Evolutionary conservation across 2,113 vertebrate species (phyloP), one percentile per base, ranked within the genome.

Genomic region (Aphelocoma coerulescens): DNA sequence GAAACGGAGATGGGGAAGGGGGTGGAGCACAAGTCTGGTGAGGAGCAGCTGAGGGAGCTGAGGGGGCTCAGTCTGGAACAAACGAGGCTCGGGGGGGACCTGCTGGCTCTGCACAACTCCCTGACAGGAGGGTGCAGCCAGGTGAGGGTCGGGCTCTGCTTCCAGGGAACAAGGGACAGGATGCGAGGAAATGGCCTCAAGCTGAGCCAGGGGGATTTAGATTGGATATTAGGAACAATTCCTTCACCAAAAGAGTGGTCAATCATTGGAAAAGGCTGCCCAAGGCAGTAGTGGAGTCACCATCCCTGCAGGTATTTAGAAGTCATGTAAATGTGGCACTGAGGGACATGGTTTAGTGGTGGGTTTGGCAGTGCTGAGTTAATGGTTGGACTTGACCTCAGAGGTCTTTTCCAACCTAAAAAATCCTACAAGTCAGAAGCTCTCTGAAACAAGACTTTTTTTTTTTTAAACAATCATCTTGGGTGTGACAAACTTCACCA

Each of bases 61-160:
- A 46, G 26, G 24, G 10, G 9, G 55, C 26, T 69, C 63, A 84
- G 41, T 18, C 39, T 63, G 72, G 71, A 14, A 72, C 11, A 19
- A 37, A 90, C 32, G 49, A 69, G 35, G 49, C 49, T 43, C 57
- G 23, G 32, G 65, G 2, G 26, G n/a, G 0, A 59, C 7, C 11
- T 49, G 48, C 2, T 55, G 3, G 1, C 35, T 76, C 71, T 55
- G 7, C 32, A 55, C 41, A 62, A 3, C 46, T 55, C 24, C 66
- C 48, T 69, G 71, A 76, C 43, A 69, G 41, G 22, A 63, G 41
- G 27, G 6, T 4, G 33, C 9, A 55, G 48, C 11, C 21, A 9
- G n/a, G 17, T 3, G 20, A 5, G 24, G 6, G 2, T 49, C 0
- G 0, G 41, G 35, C 6, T 76, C 41, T 35, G 10, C 20, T 83